These are phyloP conservation scores for Catagonus wagneri DNA, from an alignment of 2,113 vertebrate genomes.

Conservation along the genomic window DNA sequence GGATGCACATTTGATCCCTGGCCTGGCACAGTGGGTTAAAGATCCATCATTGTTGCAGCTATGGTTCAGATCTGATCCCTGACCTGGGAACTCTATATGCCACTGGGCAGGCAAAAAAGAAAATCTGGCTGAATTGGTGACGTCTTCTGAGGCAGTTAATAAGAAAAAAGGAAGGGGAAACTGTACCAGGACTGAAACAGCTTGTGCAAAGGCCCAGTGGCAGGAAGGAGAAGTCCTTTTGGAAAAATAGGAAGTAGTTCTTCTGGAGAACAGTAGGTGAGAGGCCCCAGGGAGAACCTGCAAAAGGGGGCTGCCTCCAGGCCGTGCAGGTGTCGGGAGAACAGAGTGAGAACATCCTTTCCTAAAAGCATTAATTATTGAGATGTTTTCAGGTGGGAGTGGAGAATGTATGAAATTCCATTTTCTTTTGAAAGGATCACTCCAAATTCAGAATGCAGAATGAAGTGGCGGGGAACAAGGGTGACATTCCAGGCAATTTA, in stretches of 20 bases:
- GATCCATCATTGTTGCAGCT: no score
- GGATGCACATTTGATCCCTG: no score
- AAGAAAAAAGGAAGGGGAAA: background rate
- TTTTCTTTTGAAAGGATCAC: background rate
- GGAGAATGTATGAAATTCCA: background rate
- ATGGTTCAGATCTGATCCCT: no score
- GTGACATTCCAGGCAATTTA: background rate
- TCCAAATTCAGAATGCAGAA: background rate
- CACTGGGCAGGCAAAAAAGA: no score
- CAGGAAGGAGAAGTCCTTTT: background rate
- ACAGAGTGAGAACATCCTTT: background rate
- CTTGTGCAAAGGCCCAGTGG: background rate
- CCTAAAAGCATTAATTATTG: background rate
- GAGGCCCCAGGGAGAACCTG: no score
- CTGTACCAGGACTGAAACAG: background rate
- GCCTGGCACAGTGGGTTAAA: no score
- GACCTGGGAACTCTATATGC: no score
- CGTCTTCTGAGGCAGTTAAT: background rate
- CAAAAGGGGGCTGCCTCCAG: background rate
- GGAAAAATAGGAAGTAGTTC: background rate
- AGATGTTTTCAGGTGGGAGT: background rate
- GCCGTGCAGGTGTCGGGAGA: accelerated
- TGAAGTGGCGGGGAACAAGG: background rate
- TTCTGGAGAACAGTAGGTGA: background rate
- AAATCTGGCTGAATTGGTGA: background rate